Base-by-base conservation (phyloP, 1,140 invertebrate species). In the Anastatus disparis region DNA sequence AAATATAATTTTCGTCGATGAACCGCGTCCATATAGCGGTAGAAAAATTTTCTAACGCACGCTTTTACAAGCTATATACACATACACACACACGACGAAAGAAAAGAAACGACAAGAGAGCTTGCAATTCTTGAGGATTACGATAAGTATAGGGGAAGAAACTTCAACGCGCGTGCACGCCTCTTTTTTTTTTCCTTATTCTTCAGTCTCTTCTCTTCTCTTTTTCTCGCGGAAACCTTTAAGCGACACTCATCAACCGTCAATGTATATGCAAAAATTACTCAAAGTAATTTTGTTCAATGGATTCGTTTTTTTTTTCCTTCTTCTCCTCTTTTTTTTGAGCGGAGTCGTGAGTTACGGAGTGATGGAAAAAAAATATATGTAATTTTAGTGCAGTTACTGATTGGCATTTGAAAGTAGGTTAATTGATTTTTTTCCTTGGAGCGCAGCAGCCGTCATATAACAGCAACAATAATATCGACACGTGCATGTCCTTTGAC, bases 131-230 rank as follows among this genome's bases (percentile, higher is more conserved):
- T 31, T 26, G 50, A 48, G 53, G 20, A 62, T 73, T 73, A 70
- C 44, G 61, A 73, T 69, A 74, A 73, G 20, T 74, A 59, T 53
- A 74, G 44, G 29, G 55, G 58, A 70, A 24, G 29, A 72, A 17
- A 46, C 7, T 48, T 4, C 27, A 0, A 15, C 1, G 63, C 17
- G 48, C 40, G 63, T 44, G 22, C 24, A 29, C 24, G 29, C 31
- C 38, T 29, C 40, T 44, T 73, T 61, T 61, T 66, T 62, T 69
- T 48, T 62, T 58, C 59, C 42, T 7, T n/a, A 7, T 12, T 38
- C 48, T 2, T 27, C 26, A 2, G 3, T 29, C 27, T 59, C 24
- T 35, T 65, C 50, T 42, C 20, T 59, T 71, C 42, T 35, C 40
- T 31, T 48, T 17, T 61, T 58, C 42, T 44, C 58, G 55, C 22